Percentiles rank a stretch among this genome's conserved stretches.
These are phyloP conservation scores for Tupaia tana DNA, from an alignment of 2,113 vertebrate genomes.

Conservation along the genomic window DNA sequence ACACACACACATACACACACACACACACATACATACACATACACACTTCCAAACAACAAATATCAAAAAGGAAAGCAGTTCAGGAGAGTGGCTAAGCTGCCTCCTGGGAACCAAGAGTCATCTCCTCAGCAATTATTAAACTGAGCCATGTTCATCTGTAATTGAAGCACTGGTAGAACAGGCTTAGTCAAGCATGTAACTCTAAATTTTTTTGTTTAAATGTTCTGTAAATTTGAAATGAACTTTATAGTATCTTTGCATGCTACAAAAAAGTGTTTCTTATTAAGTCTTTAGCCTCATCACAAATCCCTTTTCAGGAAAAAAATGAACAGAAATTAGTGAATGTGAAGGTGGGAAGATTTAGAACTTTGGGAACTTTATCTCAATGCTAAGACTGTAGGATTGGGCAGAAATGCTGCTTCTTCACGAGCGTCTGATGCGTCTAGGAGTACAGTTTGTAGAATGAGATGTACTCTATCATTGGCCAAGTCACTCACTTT, in stretches of 20 bases:
- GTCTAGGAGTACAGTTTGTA: neutral
- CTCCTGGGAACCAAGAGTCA: slow-evolving; percentile 74
- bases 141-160: slow-evolving; percentile 52
- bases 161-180: neutral
- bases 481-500: neutral
- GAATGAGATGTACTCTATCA: neutral
- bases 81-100: slow-evolving; percentile 50
- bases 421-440: neutral
- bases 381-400: neutral
- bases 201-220: slow-evolving; percentile 58
- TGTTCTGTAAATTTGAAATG: slow-evolving; percentile 74
- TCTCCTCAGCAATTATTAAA: slow-evolving; percentile 77
- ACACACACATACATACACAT: slow-evolving; percentile 23
- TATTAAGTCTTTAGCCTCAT: slow-evolving; percentile 76
- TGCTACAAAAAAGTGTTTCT: slow-evolving; percentile 80
- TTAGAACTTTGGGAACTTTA: neutral
- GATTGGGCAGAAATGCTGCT: neutral
- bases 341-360: neutral
- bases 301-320: slow-evolving; percentile 75
- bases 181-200: slow-evolving; percentile 59
- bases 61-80: slow-evolving; percentile 22
- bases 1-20: slow-evolving; percentile 17
- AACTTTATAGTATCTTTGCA: slow-evolving; percentile 75
- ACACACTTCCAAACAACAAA: neutral
- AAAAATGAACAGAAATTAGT: neutral